Evolutionary conservation across 2,888 invertebrate genomes (phyloP).

Genomic region (Nemurella pictetii): DNA sequence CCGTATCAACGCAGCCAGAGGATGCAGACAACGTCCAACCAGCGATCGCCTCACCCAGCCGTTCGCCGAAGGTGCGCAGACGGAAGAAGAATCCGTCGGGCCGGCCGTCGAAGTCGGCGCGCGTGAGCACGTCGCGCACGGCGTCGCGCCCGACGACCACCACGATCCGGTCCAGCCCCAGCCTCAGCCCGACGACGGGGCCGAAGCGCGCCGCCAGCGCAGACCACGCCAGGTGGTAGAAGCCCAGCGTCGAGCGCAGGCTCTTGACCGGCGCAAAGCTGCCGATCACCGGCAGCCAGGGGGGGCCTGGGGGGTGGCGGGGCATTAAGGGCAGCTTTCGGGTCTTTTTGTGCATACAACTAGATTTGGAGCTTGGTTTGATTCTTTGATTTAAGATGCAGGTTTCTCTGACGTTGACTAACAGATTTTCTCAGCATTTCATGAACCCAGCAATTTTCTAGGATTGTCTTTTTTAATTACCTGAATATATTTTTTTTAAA

Average conservation of each 20-base stretch:
- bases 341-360: too few species aligned
- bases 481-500: too few species aligned
- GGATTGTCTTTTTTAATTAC: too few species aligned
- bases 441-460: too few species aligned
- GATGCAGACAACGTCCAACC: too few species aligned
- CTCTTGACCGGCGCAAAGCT: constrained; percentile 52
- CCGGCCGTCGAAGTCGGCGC: constrained; percentile 69
- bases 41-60: constrained; percentile 65
- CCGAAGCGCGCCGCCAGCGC: constrained; percentile 63
- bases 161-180: constrained; percentile 64
- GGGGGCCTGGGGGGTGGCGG: too few species aligned
- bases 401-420: too few species aligned
- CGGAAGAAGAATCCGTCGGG: constrained; percentile 72
- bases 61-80: constrained; percentile 66
- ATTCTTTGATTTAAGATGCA: too few species aligned
- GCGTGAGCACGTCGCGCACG: constrained; percentile 62
- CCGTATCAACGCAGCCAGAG: too few species aligned
- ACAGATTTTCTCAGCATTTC: too few species aligned
- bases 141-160: constrained; percentile 65
- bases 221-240: constrained; percentile 64
- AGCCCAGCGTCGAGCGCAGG: constrained; percentile 50
- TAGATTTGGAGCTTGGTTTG: too few species aligned
- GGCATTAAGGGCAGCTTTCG: too few species aligned
- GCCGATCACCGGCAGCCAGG: constrained; percentile 60
- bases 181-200: constrained; percentile 65